Conservation (phyloP, 1,140 invertebrate species). For the Drosophila pandora region DNA sequence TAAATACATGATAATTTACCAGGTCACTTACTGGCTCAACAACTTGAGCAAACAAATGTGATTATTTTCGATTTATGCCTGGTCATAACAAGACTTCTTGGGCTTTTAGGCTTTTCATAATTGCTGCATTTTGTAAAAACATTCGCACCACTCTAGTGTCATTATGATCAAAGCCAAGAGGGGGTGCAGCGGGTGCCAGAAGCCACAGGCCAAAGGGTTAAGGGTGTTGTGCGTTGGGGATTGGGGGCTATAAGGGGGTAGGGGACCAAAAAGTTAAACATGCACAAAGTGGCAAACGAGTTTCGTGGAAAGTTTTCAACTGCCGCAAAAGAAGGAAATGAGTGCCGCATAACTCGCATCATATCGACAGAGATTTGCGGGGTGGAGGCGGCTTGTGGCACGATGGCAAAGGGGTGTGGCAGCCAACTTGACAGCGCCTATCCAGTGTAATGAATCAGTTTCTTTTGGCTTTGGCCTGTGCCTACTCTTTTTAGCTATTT, state of each 20-base stretch:
- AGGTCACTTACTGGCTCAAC: not conserved
- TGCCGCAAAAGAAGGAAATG: conserved; percentile 57
- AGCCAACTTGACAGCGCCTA: conserved; percentile 59
- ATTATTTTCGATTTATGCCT: conserved; percentile 10
- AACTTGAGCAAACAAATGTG: conserved; percentile 21
- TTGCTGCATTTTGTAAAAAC: conserved; percentile 51
- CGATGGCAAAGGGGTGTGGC: not conserved
- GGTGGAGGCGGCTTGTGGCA: not conserved
- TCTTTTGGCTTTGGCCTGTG: conserved; percentile 23
- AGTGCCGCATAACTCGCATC: conserved; percentile 65
- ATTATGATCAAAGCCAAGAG: conserved; percentile 43
- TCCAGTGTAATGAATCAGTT: conserved; percentile 57
- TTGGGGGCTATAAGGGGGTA: not conserved
- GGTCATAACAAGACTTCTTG: not conserved
- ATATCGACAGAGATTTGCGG: conserved; percentile 58
- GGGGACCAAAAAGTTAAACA: conserved; percentile 62
- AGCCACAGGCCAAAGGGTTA: not conserved
- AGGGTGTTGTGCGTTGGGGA: not conserved
- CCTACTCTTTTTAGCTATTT: not conserved
- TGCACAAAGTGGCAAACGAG: conserved; percentile 64
- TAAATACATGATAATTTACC: conserved; percentile 16
- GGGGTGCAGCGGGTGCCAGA: not conserved
- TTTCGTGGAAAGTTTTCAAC: conserved; percentile 59
- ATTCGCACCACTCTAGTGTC: conserved; percentile 52
- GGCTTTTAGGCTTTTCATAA: conserved; percentile 41